A percentile compares a stretch with the other conserved stretches of the same genome.
These are phyloP conservation scores for Prenolepis imparis DNA, from an alignment of 2,888 invertebrate species.

Conservation along the genomic window DNA sequence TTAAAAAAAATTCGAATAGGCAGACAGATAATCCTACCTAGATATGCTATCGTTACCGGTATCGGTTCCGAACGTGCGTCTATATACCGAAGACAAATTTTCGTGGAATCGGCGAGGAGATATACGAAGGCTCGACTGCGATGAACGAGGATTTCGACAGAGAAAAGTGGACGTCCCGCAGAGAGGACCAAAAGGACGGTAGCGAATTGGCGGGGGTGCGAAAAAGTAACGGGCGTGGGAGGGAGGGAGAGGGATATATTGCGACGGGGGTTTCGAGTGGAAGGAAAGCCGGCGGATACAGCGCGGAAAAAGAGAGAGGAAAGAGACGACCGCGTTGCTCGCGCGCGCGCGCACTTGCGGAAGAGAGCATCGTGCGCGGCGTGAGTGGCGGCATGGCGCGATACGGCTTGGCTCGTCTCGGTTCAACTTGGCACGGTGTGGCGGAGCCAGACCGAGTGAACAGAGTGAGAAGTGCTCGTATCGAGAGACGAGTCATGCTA, in stretches of 20 bases:
- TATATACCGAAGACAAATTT: slow-evolving; percentile 62
- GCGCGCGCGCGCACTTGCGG: slow-evolving; percentile 70
- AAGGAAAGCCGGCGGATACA: slow-evolving; percentile 60
- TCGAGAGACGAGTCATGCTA: slow-evolving; percentile 67
- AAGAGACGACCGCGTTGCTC: slow-evolving; percentile 48
- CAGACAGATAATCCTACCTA: slow-evolving; percentile 68
- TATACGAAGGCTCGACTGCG: slow-evolving; percentile 49
- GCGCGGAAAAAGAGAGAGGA: slow-evolving; percentile 66
- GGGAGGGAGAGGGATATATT: slow-evolving; percentile 58
- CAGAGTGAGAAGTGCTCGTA: slow-evolving; percentile 54
- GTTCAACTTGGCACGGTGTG: slow-evolving; percentile 21
- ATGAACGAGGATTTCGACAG: slow-evolving; percentile 37
- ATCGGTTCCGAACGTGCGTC: slow-evolving; percentile 69
- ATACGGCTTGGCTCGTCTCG: background rate
- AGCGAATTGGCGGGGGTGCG: slow-evolving; percentile 37
- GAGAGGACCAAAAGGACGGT: slow-evolving; percentile 59
- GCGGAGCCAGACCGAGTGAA: slow-evolving; percentile 16
- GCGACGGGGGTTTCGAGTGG: slow-evolving; percentile 66
- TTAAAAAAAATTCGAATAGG: slow-evolving; percentile 76
- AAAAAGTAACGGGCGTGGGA: slow-evolving; percentile 46
- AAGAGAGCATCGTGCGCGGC: slow-evolving; percentile 74
- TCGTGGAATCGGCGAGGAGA: slow-evolving; percentile 41
- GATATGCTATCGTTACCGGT: slow-evolving; percentile 75
- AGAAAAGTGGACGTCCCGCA: slow-evolving; percentile 62
- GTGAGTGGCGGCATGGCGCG: slow-evolving; percentile 14